These are phyloP conservation scores for Erethizon dorsatum DNA, from an alignment of 2,797 vertebrate species.

Conservation along the genomic window DNA sequence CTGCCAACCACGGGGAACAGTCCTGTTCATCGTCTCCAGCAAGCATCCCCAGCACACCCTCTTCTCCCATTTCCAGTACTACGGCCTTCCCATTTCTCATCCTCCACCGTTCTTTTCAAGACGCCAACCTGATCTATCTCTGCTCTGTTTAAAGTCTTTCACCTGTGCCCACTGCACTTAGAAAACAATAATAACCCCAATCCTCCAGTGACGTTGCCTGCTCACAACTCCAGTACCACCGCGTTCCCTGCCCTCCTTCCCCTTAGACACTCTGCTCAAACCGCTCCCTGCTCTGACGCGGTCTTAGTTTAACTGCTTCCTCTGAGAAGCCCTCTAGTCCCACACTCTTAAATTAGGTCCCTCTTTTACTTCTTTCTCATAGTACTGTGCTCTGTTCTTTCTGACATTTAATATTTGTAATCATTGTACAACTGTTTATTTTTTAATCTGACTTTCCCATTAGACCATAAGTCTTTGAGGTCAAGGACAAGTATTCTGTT, in stretches of 20 bases:
- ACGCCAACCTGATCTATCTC: neutral
- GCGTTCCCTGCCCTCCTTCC: neutral
- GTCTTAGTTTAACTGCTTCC: neutral
- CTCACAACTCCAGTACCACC: neutral
- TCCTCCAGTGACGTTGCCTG: neutral
- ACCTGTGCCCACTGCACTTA: neutral
- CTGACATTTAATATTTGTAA: slow-evolving; percentile 31
- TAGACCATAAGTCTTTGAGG: neutral
- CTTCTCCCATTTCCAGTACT: neutral
- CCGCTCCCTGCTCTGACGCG: neutral
- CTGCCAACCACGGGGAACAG: rapidly evolving
- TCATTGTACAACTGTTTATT: neutral
- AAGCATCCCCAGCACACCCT: neutral
- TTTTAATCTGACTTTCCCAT: slow-evolving; percentile 1
- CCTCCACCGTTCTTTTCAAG: neutral
- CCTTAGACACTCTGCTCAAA: neutral
- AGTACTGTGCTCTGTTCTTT: neutral
- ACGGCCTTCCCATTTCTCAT: neutral
- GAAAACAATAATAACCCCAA: neutral
- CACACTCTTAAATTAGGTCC: neutral
- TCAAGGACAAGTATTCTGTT: neutral
- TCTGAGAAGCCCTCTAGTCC: neutral
- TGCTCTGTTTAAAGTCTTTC: neutral
- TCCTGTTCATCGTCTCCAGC: neutral
- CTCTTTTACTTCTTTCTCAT: neutral